Percentiles rank a stretch among this genome's conserved stretches.
Evolutionary conservation across 35 echinoderm and acorn worm genomes (phyloP).

Genomic region (Lytechinus variegatus): DNA sequence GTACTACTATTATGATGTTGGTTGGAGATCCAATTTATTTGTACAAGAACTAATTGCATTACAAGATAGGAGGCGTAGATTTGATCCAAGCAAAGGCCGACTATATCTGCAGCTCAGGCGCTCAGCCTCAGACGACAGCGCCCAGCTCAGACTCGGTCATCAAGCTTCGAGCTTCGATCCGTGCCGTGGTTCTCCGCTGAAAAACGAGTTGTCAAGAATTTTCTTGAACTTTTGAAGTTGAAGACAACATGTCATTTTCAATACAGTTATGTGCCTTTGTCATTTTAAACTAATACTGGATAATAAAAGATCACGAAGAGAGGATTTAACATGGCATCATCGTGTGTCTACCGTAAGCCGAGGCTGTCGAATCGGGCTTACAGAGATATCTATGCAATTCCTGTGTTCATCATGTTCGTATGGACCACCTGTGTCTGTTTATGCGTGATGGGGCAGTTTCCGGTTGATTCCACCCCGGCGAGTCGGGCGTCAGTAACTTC

Average conservation of each 20-base stretch:
- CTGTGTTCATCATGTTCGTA: not conserved
- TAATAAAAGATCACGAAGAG: not conserved
- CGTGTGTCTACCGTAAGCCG: not conserved
- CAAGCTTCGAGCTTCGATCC: too few species aligned
- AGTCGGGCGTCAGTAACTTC: not conserved
- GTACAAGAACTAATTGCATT: too few species aligned
- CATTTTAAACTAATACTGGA: not conserved
- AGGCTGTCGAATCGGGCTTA: constrained; percentile 7
- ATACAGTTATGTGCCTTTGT: not conserved
- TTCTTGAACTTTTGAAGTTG: not conserved
- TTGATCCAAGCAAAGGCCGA: too few species aligned
- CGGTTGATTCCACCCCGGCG: not conserved
- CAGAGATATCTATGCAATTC: constrained; percentile 15
- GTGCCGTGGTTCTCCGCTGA: too few species aligned
- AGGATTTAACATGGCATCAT: not conserved
- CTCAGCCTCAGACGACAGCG: too few species aligned
- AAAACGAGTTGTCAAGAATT: too few species aligned
- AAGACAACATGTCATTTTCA: not conserved
- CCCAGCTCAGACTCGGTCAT: too few species aligned
- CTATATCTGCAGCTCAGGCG: too few species aligned
- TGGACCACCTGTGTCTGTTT: constrained; percentile 56
- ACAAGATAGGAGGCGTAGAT: too few species aligned
- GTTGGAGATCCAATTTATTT: too few species aligned
- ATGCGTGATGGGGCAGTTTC: constrained; percentile 40
- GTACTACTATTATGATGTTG: too few species aligned